Base-by-base conservation (phyloP, 2,797 vertebrate genomes). In the Garrulus glandarius region DNA sequence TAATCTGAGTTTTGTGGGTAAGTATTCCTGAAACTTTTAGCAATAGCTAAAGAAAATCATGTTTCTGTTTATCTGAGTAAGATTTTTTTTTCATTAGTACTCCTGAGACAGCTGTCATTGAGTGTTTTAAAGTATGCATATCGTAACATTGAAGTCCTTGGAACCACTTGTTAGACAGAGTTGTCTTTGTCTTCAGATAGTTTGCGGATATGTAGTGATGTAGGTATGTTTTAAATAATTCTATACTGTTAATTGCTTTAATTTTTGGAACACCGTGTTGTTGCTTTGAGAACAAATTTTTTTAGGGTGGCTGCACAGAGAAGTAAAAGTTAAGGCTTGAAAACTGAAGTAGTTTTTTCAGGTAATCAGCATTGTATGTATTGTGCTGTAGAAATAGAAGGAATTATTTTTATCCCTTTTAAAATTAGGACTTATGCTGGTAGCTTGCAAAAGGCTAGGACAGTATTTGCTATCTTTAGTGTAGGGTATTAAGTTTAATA, bases 11-110 rank as follows among this genome's bases (percentile, higher is more conserved):
- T 98, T 98, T 97, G 95, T 98, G 98, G 98, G 98, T 98, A 98
- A 98, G 98, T 98, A 98, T 98, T 97, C 92, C 93, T 98, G 76
- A 98, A 98, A 94, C 95, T 82, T 97, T 70, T 93, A 98, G 98
- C 95, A 93, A 82, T 97, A 98, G 98, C 96, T 97, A 95, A 98
- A 98, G 97, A 97, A 97, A 97, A 89, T 76, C 65, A 27, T 93
- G 79, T 84, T 96, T 97, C 94, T 97, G 89, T 97, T 97, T 98
- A 93, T 93, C 78, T 95, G 95, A 97, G 94, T 97, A 96, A 98
- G 86, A 95, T 92, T 83, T 96, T 97, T 97, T 96, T 94, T 94
- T 93, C 77, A 71, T 89, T 91, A 97, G 97, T 95, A 74, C 90
- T 97, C 93, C 83, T 97, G 92, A 96, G 95, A 96, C 69, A 92